Conservation (phyloP, 2,113 vertebrate genomes). For the Globicephala melas region DNA sequence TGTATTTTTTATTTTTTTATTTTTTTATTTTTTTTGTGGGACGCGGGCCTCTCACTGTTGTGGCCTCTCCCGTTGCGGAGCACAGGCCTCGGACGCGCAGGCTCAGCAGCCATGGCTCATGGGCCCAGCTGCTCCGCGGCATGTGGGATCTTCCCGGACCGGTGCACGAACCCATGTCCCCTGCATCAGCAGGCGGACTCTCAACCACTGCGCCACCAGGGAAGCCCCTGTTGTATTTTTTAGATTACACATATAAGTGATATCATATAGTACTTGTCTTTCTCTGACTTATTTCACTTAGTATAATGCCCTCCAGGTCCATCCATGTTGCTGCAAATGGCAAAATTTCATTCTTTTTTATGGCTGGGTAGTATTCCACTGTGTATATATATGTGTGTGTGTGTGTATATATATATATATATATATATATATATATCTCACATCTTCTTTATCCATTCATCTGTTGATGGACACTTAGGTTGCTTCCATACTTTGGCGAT, state of each 20-base stretch:
- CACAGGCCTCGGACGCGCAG: too few species aligned
- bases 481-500: neutral
- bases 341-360: neutral
- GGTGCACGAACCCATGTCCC: too few species aligned
- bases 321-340: neutral
- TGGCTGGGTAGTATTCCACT: neutral
- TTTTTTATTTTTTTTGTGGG: too few species aligned
- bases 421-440: neutral
- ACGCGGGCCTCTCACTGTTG: too few species aligned
- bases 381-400: too few species aligned
- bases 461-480: neutral
- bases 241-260: neutral
- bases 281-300: neutral
- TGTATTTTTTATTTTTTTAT: neutral
- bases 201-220: too few species aligned
- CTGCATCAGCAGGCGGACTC: too few species aligned
- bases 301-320: neutral
- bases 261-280: neutral
- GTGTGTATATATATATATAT: too few species aligned
- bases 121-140: too few species aligned
- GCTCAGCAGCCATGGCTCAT: too few species aligned
- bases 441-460: neutral
- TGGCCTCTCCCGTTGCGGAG: too few species aligned
- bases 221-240: neutral
- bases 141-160: too few species aligned